Base-by-base conservation (phyloP, 2,888 invertebrate species). In the Digitonthophagus gazella region DNA sequence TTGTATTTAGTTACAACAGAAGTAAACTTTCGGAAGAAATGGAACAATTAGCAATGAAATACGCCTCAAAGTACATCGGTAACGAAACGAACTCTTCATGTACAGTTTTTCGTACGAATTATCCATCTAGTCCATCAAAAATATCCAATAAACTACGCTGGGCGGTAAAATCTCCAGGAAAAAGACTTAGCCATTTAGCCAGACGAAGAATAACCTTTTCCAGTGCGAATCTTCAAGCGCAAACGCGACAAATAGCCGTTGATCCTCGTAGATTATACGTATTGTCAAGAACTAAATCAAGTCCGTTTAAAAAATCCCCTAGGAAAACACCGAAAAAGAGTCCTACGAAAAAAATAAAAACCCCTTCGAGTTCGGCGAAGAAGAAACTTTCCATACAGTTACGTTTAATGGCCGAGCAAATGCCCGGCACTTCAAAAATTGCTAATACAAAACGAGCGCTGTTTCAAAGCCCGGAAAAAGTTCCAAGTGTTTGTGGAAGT, bases 151-250 rank as follows among this genome's bases (percentile, higher is more conserved):
- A 76, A 72, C 75, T 77, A 16, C 77, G 78, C 44, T 79, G 87
- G 86, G 76, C 80, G 80, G 81, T 82, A 78, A 73, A 91, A 78
- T 93, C 93, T 1, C 93, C 93, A 0, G 93, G 93, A 0, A 87
- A 91, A 70, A 85, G 93, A 3, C 81, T 93, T 15, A 93, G 91
- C 69, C 93, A 93, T 78, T 83, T 93, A 76, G 93, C 93, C 0
- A 87, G 89, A 67, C 85, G 93, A 4, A 85, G 92, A 65, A 90
- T 90, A 75, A 89, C 91, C 1, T 93, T 93, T 80, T 92, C 91
- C 67, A 92, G 90, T 61, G 90, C 91, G 0, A 88, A 86, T 79
- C 79, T 90, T 70, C 86, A 87, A 75, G 76, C 83, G 0, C 80
- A 85, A 16, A 82, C 83, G 0, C 80, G 88, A 67, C 88, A 88